Base-by-base conservation (phyloP, 1,140 invertebrate genomes). In the Ips nitidus region DNA sequence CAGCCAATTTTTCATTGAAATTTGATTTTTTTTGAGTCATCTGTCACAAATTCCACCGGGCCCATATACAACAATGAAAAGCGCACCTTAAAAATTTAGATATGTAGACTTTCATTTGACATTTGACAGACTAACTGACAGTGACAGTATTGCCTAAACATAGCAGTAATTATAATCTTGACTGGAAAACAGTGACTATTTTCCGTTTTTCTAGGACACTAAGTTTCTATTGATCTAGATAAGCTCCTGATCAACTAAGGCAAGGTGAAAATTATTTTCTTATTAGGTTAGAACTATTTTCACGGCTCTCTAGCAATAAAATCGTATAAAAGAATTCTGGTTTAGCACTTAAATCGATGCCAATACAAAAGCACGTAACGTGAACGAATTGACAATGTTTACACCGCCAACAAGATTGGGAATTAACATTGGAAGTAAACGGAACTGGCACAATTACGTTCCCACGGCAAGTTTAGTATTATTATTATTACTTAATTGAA, bases 251-350 rank as follows among this genome's bases (percentile, higher is more conserved):
- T 41, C 41, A 41, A 40, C 41, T 59, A 68, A 68, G 66, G 66
- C 58, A 61, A 68, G 52, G 66, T 68, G 66, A 68, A 68, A 22
- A 68, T 60, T 53, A 58, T 59, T 58, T 43, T 53, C 41, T 43
- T 59, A 53, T 68, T 50, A 39, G 56, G 55, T 58, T 59, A n/a
- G 41, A 37, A 45, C 39, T 59, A 45, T 66, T 66, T 58, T 50
- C 41, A 59, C 22, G 36, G 45, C 65, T 67, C 65, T 67, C 65
- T 67, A 59, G 55, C 56, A 58, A 67, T 67, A 67, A 67, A 67
- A 47, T 59, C 43, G 2, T 37, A 64, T 53, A 64, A 64, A 62
- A 64, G 53, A 50, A 41, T 7, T 52, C 5, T 47, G 39, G 38
- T 47, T 62, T 62, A 36, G 36, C 61, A 64, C 61, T 64, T 64